These are phyloP conservation scores for Pseudeuparius sepicola DNA, from an alignment of 2,888 invertebrate species.

Conservation along the genomic window DNA sequence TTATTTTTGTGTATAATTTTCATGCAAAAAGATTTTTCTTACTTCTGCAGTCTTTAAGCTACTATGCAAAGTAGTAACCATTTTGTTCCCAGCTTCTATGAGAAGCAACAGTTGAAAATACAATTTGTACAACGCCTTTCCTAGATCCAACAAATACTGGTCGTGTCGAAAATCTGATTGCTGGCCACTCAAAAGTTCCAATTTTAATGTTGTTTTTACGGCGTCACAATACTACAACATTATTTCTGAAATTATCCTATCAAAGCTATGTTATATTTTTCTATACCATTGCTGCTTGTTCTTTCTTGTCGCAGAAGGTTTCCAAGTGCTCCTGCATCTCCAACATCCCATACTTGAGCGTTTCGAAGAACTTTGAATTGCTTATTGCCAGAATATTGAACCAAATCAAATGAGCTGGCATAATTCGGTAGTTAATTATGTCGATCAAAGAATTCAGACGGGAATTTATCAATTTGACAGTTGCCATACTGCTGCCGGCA, in stretches of 20 bases:
- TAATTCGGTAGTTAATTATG: slow-evolving; percentile 46
- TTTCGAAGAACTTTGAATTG: slow-evolving; percentile 67
- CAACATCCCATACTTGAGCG: slow-evolving; percentile 76
- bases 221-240: slow-evolving; percentile 63
- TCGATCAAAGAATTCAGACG: slow-evolving; percentile 51
- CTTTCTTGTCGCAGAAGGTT: slow-evolving; percentile 85
- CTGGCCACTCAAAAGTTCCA: slow-evolving; percentile 55
- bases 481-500: slow-evolving; percentile 40
- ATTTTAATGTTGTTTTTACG: slow-evolving; percentile 70
- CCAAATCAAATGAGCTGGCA: slow-evolving; percentile 87
- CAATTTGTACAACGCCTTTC: slow-evolving; percentile 80
- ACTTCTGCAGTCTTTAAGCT: slow-evolving; percentile 51
- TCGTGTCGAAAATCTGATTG: slow-evolving; percentile 49
- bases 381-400: slow-evolving; percentile 62
- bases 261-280: slow-evolving; percentile 13
- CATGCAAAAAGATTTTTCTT: slow-evolving; percentile 17
- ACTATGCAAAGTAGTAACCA: slow-evolving; percentile 56
- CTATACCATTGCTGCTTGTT: slow-evolving; percentile 79
- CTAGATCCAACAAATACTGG: slow-evolving; percentile 71
- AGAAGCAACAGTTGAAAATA: slow-evolving; percentile 86
- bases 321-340: slow-evolving; percentile 94
- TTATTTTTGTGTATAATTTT: background rate
- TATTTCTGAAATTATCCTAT: background rate
- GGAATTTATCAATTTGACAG: slow-evolving; percentile 42
- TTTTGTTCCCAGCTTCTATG: slow-evolving; percentile 79